Percentiles rank a stretch among this genome's conserved stretches.
phyloP scores from a whole-genome alignment of 2,888 invertebrate species.

The Drosophila buzzatii region DNA sequence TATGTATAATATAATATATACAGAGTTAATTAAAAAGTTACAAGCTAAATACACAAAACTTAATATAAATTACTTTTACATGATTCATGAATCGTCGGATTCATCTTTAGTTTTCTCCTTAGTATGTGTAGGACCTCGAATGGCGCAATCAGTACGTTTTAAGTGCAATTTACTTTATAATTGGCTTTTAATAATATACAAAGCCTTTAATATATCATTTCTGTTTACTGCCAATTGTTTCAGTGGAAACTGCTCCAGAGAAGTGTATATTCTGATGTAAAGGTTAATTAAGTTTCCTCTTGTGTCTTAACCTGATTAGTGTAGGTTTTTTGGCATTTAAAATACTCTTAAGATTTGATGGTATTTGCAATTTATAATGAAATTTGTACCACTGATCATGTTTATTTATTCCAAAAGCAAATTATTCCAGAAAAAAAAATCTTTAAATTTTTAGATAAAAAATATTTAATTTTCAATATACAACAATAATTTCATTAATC shows the following conservation, averaged over 20 bases:
- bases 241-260: background rate
- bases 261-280: background rate
- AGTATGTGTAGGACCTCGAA: background rate
- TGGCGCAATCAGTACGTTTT: constrained; percentile 3
- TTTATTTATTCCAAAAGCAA: too few species aligned
- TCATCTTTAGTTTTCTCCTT: background rate
- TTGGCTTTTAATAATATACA: background rate
- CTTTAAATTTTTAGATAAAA: too few species aligned
- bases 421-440: too few species aligned
- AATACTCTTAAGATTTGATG: background rate
- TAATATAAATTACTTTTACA: background rate
- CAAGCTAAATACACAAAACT: too few species aligned
- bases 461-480: too few species aligned
- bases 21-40: too few species aligned
- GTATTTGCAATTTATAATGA: background rate
- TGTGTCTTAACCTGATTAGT: constrained; percentile 24
- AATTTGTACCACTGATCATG: background rate
- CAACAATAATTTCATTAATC: too few species aligned
- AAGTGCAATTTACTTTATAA: constrained; percentile 4
- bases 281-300: constrained; percentile 8
- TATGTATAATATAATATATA: too few species aligned
- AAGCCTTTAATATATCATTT: background rate
- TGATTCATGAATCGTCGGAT: background rate
- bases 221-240: background rate
- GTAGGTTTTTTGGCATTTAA: constrained; percentile 5